A percentile compares a stretch with the other conserved stretches of the same genome.
Conservation (phyloP, 2,888 invertebrate species). For the Chydorus sphaericus region DNA sequence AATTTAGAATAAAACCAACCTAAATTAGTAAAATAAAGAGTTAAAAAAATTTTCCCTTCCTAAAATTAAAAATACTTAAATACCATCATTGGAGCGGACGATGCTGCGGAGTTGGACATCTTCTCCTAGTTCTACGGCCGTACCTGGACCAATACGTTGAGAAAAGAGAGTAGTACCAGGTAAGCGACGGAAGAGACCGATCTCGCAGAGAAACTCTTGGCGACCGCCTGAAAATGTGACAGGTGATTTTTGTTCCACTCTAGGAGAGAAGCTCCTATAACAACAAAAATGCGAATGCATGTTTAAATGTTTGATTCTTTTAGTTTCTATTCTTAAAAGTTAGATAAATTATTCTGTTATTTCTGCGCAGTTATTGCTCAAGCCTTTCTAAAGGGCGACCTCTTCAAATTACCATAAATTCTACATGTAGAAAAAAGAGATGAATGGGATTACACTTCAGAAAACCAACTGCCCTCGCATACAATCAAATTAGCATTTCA, state of each 20-base stretch:
- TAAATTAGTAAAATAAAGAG: constrained; percentile 14
- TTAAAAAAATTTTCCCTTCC: not conserved
- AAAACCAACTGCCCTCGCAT: too few species aligned
- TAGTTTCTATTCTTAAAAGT: too few species aligned
- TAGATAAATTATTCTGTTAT: too few species aligned
- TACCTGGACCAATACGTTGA: constrained; percentile 23
- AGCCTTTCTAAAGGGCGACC: too few species aligned
- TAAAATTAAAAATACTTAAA: not conserved
- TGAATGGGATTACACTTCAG: too few species aligned
- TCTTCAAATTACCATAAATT: too few species aligned
- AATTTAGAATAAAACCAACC: constrained; percentile 25
- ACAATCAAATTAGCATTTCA: too few species aligned
- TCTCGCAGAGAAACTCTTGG: constrained; percentile 23
- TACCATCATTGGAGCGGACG: constrained; percentile 23
- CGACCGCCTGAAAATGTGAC: constrained; percentile 22
- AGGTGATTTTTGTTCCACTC: constrained; percentile 18
- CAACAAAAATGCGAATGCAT: not conserved
- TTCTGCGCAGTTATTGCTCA: too few species aligned
- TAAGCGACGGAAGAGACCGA: constrained; percentile 23
- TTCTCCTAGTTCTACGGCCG: constrained; percentile 23
- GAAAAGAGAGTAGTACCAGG: constrained; percentile 22
- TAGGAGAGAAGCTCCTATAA: constrained; percentile 7
- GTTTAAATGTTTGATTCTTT: too few species aligned
- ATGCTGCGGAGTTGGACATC: constrained; percentile 23
- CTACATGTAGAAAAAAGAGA: too few species aligned